Percentiles rank a stretch among this genome's conserved stretches.
Evolutionary conservation across 2,113 vertebrate species (phyloP).

Genomic region (Mionectes macconnelli): DNA sequence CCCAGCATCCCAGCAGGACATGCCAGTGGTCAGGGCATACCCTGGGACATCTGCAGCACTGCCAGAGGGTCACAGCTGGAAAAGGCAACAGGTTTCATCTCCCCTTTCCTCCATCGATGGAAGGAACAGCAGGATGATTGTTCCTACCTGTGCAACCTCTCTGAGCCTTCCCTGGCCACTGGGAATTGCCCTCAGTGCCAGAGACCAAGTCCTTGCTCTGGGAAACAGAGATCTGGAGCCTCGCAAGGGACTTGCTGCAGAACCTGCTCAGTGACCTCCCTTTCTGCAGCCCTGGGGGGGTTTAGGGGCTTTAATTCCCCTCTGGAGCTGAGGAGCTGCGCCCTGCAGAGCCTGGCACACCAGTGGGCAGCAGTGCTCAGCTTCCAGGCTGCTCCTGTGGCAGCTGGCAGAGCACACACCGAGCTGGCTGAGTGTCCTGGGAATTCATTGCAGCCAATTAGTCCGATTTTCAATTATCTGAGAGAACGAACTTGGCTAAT

Average conservation of each 20-base stretch:
- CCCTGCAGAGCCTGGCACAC: not conserved
- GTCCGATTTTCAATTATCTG: slow-evolving; percentile 41
- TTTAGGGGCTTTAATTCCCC: not conserved
- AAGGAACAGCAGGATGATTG: not conserved
- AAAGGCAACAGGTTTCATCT: not conserved
- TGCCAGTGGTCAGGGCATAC: no score
- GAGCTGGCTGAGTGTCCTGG: not conserved
- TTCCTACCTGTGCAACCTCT: not conserved
- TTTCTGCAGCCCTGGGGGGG: not conserved
- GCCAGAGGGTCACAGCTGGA: not conserved
- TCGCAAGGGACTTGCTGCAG: no score
- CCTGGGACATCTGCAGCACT: not conserved
- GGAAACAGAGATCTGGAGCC: no score
- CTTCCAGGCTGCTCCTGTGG: not conserved
- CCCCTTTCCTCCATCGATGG: not conserved
- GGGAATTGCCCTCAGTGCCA: not conserved
- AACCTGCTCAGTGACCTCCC: not conserved
- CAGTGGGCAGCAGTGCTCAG: not conserved
- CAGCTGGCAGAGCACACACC: not conserved
- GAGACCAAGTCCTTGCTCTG: not conserved
- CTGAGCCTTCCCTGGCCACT: not conserved
- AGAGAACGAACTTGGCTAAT: slow-evolving; percentile 25
- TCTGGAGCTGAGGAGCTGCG: not conserved
- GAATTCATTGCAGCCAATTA: slow-evolving; percentile 46
- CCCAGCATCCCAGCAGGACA: not conserved